Base-by-base conservation (phyloP, 2,797 vertebrate species). In the Anguilla pacifica region DNA sequence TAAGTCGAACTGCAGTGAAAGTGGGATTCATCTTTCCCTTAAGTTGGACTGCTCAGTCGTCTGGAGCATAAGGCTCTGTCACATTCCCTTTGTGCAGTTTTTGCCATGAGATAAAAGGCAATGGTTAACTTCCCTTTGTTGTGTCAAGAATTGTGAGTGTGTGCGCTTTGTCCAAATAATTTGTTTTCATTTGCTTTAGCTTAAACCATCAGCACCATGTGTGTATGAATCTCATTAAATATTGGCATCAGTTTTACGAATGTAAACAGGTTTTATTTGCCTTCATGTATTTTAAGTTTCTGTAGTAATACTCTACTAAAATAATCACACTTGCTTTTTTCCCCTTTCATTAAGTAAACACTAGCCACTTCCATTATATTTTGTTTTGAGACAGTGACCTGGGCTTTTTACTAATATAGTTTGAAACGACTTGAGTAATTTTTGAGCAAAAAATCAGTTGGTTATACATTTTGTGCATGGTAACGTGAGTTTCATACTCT, bases 151-250 rank as follows among this genome's bases (percentile, higher is more conserved):
- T 17, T 49, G 87, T 91, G 86, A 91, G 90, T 89, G 89, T 91
- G 88, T 88, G 55, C 92, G 88, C 92, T 92, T 92, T 11, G 59
- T 10, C 31, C 13, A 84, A 61, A 46, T 82, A 46, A 46, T 49
- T 0, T 25, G 5, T 46, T 51, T 46, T 82, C 79, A 49, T 1
- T 25, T 13, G n/a, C 17, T 35, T 39, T 35, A 13, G 74, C 15
- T 13, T 35, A 79, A 72, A 28, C n/a, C 67, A 79, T 31, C 13
- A 17, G 74, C 31, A 15, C 31, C 19, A 43, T 79, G 35, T 46
- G 10, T 79, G 11, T 46, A 2, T 77, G 28, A 35, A 5, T 3
- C 39, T 25, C 0, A 43, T 43, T 49, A 81, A 81, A 15, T 22
- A 43, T 81, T 46, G 17, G 17, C 19, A 49, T 43, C 39, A 81